Base-by-base conservation (phyloP, 2,888 invertebrate genomes). In the Myopa testacea region DNA sequence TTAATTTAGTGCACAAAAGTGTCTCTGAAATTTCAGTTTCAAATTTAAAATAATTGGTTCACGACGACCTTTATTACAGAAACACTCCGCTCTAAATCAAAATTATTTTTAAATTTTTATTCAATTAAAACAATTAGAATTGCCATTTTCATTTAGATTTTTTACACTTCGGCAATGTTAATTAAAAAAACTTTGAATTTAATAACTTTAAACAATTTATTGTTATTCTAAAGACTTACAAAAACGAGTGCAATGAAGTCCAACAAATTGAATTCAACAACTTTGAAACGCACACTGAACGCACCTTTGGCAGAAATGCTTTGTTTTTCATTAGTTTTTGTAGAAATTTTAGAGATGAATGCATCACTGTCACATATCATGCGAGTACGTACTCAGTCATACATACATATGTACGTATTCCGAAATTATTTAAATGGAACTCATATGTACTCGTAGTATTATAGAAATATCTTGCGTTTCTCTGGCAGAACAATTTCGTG, bases 341-440 rank as follows among this genome's bases (percentile, higher is more conserved):
- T 16, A 38, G 34, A 65, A 38, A 34, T 65, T 34, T 65, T 38
- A 14, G 14, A 34, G 37, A 65, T 34, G 65, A 65, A 14, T 16
- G 37, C 19, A 65, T 14, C 34, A 38, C 38, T 37, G 34, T 65
- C 65, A 8, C 65, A 65, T 14, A 38, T 14, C 37, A 19, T 65
- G 62, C 38, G 38, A 38, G 65, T 37, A 65, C 37, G 65, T 62
- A 65, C 6, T 12, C 38, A 10, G 19, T 50, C 34, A n/a, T n/a
- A n/a, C n/a, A n/a, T n/a, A n/a, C n/a, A 6, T 19, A 62, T 26
- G 62, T 7, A 62, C n/a, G n/a, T 62, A 62, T 62, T 65, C 38
- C 38, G 65, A 65, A 65, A 65, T 65, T 16, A 65, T 26, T 26
- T n/a, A 37, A 63, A 63, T 34, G 26, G 65, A 65, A 65, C 16